Evolutionary conservation across 1,140 invertebrate species (phyloP).

Genomic region (Drosophila takahashii): DNA sequence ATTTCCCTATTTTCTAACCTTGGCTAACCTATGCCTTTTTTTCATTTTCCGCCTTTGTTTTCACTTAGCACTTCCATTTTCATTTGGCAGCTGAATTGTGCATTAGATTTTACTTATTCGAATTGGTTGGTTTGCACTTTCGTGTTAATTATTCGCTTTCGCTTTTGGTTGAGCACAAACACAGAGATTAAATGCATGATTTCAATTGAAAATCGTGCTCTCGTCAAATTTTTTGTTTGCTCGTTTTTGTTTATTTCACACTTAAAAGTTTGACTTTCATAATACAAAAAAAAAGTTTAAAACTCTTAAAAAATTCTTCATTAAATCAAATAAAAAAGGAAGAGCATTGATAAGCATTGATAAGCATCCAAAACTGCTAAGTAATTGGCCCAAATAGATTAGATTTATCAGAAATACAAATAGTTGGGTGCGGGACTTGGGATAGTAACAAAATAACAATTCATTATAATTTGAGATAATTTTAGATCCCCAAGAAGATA

Average conservation of each 20-base stretch:
- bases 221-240: not conserved
- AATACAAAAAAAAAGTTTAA: not conserved
- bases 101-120: slow-evolving; percentile 12
- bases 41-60: slow-evolving; percentile 1
- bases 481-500: too few species aligned
- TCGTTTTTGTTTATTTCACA: not conserved
- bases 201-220: slow-evolving; percentile 31
- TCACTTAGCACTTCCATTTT: slow-evolving; percentile 17
- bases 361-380: slow-evolving; percentile 27
- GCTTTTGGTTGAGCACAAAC: slow-evolving; percentile 8
- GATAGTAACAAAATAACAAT: not conserved
- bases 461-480: not conserved
- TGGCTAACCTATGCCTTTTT: slow-evolving; percentile 21
- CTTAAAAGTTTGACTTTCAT: not conserved
- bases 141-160: slow-evolving; percentile 34
- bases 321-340: too few species aligned
- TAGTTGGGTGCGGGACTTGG: not conserved
- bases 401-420: slow-evolving; percentile 5
- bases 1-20: slow-evolving; percentile 9
- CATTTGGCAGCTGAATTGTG: slow-evolving; percentile 5
- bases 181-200: not conserved
- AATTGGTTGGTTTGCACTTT: slow-evolving; percentile 32
- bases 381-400: slow-evolving; percentile 41
- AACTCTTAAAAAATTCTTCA: too few species aligned
- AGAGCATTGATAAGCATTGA: too few species aligned